Conservation (phyloP, 2,888 invertebrate genomes). For the Harmothoe impar region DNA sequence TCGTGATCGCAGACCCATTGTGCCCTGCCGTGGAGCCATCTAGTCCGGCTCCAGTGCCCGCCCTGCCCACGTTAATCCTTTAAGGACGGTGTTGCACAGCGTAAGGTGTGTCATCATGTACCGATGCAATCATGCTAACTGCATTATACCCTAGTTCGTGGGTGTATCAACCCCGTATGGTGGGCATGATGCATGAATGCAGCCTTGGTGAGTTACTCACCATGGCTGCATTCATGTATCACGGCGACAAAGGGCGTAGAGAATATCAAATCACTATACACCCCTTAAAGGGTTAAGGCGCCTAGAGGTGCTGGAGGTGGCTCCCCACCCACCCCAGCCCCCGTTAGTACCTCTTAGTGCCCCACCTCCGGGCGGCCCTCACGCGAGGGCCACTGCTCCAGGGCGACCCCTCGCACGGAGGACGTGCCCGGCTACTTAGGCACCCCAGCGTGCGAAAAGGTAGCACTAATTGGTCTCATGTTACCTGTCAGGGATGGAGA, state of each 20-base stretch:
- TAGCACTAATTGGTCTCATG: constrained; percentile 9
- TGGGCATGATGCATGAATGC: too few relatives aligned
- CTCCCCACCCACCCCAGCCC: not conserved
- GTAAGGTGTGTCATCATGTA: too few relatives aligned
- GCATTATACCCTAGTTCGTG: too few relatives aligned
- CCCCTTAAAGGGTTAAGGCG: too few relatives aligned
- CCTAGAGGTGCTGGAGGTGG: constrained; percentile 3
- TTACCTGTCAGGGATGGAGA: constrained; percentile 23
- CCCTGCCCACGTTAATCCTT: constrained; percentile 7
- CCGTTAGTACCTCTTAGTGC: constrained; percentile 47
- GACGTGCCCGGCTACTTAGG: not conserved
- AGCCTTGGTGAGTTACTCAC: too few relatives aligned
- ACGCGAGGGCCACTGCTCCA: constrained; percentile 38
- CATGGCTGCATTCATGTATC: too few relatives aligned
- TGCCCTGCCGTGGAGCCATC: constrained; percentile 40
- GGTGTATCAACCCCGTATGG: too few relatives aligned
- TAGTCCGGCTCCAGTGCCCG: constrained; percentile 4
- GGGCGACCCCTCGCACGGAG: constrained; percentile 19
- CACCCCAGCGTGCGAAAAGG: not conserved
- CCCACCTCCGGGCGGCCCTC: constrained; percentile 41
- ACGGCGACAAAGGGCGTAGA: too few relatives aligned
- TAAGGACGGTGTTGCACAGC: too few relatives aligned
- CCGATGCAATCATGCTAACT: too few relatives aligned
- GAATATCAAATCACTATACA: too few relatives aligned
- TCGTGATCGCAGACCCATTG: constrained; percentile 20